phyloP scores from a whole-genome alignment of 2,888 invertebrate genomes.

The Seira musarum region DNA sequence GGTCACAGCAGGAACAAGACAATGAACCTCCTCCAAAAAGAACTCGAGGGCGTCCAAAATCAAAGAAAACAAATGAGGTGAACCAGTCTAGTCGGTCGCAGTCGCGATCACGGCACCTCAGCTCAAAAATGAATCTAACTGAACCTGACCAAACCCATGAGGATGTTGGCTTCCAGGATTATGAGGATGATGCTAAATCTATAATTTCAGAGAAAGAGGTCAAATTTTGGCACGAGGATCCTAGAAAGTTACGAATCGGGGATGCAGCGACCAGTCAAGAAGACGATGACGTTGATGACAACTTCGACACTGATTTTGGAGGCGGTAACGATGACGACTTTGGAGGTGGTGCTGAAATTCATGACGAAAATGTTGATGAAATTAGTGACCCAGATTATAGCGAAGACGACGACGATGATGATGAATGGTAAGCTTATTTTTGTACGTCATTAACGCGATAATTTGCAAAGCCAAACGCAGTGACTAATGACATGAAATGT shows the following conservation, averaged over 20 bases:
- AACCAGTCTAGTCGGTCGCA: neutral
- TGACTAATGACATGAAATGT: no score
- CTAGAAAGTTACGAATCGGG: constrained; percentile 1
- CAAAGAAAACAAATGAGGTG: neutral
- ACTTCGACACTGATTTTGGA: neutral
- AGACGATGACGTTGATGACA: neutral
- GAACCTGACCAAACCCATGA: constrained; percentile 1
- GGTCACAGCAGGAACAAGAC: neutral
- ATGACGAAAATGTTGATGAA: neutral
- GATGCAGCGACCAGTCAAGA: neutral
- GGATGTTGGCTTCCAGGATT: neutral
- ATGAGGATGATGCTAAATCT: constrained; percentile 39
- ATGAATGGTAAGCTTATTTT: constrained; percentile 13
- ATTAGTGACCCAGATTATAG: constrained; percentile 21
- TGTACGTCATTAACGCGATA: no score
- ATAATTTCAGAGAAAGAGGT: constrained; percentile 32
- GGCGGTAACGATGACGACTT: neutral
- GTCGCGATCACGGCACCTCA: neutral
- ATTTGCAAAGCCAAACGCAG: no score
- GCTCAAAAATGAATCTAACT: no score
- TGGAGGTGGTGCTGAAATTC: neutral
- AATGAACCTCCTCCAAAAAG: neutral
- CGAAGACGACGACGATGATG: constrained; percentile 13
- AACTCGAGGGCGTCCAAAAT: constrained; percentile 22
- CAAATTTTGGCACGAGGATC: constrained; percentile 47